These are phyloP conservation scores for Octonoba sinensis DNA, from an alignment of 2,888 invertebrate species.

Conservation along the genomic window DNA sequence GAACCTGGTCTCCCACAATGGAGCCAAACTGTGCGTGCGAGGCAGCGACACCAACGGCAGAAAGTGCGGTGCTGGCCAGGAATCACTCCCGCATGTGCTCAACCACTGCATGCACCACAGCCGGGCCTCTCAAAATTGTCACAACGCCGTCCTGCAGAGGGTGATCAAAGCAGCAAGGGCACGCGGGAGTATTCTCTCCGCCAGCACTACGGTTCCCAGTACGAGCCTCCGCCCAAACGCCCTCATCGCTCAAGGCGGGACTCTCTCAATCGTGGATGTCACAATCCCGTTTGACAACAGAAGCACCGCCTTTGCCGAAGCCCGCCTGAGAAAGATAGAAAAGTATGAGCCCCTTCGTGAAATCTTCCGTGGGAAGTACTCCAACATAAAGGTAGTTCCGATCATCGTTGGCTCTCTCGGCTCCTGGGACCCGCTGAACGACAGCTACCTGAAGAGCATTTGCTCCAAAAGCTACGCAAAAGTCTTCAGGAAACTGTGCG, in stretches of 20 bases:
- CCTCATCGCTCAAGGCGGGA: not conserved
- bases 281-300: not conserved
- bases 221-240: not conserved
- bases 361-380: not conserved
- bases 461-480: not conserved
- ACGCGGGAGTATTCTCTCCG: not conserved
- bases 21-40: not conserved
- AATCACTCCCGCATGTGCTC: not conserved
- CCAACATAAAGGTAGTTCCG: not conserved
- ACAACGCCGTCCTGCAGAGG: not conserved
- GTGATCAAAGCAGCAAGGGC: not conserved
- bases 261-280: not conserved
- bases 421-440: not conserved
- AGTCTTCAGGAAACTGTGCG: not conserved
- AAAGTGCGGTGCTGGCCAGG: not conserved
- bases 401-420: not conserved
- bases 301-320: not conserved
- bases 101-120: not conserved
- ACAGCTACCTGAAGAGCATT: not conserved
- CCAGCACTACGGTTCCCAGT: not conserved
- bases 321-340: not conserved
- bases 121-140: not conserved
- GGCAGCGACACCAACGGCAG: not conserved
- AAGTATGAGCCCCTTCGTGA: not conserved
- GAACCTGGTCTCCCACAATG: not conserved